phyloP scores from a whole-genome alignment of 2,113 vertebrate species.

The Felis catus region F.catus_Fca126_mat1.0 CM031413.1:3899501-3900000 shows the following conservation, averaged over 20 bases:
- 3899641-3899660: accelerated
- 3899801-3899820: too few relatives aligned
- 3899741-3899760: not conserved
- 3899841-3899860: not conserved
- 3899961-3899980: not conserved
- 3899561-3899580: not conserved
- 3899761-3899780: not conserved
- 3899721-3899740: accelerated
- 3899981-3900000: not conserved
- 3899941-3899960: accelerated
- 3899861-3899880: not conserved
- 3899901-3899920: not conserved
- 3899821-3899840: too few relatives aligned
- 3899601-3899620: not conserved
- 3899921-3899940: accelerated
- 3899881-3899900: not conserved
- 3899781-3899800: not conserved
- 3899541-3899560: not conserved
- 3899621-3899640: not conserved
- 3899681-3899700: not conserved
- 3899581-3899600: not conserved
- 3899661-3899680: not conserved
- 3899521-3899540: accelerated
- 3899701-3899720: accelerated
- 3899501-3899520: not conserved